Evolutionary conservation across 2,888 invertebrate species (phyloP), one percentile per base, ranked within the genome.

Genomic region (Kryphioiulus occultus): DNA sequence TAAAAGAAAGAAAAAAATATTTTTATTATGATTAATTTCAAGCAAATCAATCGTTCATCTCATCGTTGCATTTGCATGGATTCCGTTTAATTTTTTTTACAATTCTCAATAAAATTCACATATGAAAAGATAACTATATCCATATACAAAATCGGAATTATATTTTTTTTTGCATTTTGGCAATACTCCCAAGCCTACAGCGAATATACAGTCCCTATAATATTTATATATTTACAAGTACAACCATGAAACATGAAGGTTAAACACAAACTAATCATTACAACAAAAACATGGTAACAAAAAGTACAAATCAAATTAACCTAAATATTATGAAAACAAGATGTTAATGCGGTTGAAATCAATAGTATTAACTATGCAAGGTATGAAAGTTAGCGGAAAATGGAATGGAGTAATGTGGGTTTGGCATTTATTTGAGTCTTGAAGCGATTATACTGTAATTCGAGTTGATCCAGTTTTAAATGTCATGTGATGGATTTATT

Each of bases 191-290:
- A 26, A 78, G 78, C 78, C 78, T 78, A 30, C 30, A 78, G 30
- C 78, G 78, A 78, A 78, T 78, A 78, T 78, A 78, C 78, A 78
- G 78, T 78, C 78, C 78, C 30, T 26, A 26, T 68, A 68, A 78
- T 78, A 78, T 78, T 78, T 78, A 78, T 78, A 78, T 78, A 78
- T 78, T 78, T 78, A 78, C 78, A 78, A 78, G 78, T 78, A 78
- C 78, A 78, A 78, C 12, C 78, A 78, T 30, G 17, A 78, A 78
- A 78, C 78, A 78, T 30, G 78, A 78, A 78, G 5, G 78, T 78
- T 78, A 78, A 78, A 78, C 68, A 22, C 78, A 78, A 78, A 78
- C 30, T 78, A 78, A 78, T 78, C 30, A 78, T 32, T 78, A 78
- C 78, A 78, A 78, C 78, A 30, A 68, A 26, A 68, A 78, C 78